Evolutionary conservation across 2,113 vertebrate species (phyloP).

Genomic region (Dicentrarchus labrax): DNA sequence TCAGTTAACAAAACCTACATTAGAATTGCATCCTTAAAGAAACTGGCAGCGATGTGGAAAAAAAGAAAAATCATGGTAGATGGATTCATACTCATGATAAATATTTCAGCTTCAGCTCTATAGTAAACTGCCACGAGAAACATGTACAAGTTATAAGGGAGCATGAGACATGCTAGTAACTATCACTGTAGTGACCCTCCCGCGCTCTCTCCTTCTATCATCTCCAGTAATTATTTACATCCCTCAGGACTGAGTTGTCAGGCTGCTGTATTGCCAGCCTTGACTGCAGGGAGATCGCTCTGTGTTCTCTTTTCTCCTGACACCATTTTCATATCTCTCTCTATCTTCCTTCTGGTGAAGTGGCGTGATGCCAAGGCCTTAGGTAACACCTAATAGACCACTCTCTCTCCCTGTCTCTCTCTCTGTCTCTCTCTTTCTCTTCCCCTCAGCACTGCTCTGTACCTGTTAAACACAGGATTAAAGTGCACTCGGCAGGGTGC

Average conservation of each 20-base stretch:
- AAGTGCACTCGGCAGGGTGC: slow-evolving; percentile 71
- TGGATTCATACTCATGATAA: background rate
- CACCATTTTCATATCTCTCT: slow-evolving; percentile 54
- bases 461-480: slow-evolving; percentile 78
- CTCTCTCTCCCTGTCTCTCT: slow-evolving; percentile 2
- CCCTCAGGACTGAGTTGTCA: slow-evolving; percentile 51
- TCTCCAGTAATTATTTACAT: slow-evolving; percentile 64
- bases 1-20: background rate
- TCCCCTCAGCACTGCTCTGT: slow-evolving; percentile 42
- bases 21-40: background rate
- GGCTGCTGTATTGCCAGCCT: slow-evolving; percentile 33
- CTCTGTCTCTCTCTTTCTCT: slow-evolving; percentile 26
- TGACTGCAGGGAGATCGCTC: slow-evolving; percentile 52
- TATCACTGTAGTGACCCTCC: background rate
- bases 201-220: slow-evolving; percentile 40
- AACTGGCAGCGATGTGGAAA: background rate
- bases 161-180: background rate
- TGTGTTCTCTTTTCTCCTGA: slow-evolving; percentile 52
- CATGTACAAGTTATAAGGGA: background rate
- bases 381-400: slow-evolving; percentile 69
- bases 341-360: slow-evolving; percentile 35
- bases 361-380: slow-evolving; percentile 62
- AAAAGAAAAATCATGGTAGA: background rate
- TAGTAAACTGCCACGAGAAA: background rate
- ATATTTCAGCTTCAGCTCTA: background rate